These are phyloP conservation scores for Aeoliscus strigatus DNA, from an alignment of 2,797 vertebrate species.

Conservation along the genomic window DNA sequence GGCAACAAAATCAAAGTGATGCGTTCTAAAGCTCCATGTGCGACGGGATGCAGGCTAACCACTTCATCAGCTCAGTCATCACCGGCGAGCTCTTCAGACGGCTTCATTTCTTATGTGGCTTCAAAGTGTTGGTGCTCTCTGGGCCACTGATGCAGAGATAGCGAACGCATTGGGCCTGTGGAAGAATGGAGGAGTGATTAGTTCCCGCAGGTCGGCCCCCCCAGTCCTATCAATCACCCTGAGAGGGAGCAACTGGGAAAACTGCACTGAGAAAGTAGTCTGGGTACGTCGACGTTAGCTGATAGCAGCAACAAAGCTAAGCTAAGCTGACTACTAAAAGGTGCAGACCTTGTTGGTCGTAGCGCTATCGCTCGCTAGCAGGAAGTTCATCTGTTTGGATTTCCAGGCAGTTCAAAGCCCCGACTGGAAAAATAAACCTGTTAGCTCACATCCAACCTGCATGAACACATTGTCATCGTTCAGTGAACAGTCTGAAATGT, in stretches of 20 bases:
- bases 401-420: too few species aligned
- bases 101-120: conserved; percentile 29
- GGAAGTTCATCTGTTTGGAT: too few species aligned
- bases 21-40: not conserved
- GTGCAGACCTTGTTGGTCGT: too few species aligned
- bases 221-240: conserved; percentile 15
- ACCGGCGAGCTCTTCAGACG: conserved; percentile 27
- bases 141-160: conserved; percentile 42
- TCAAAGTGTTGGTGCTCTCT: conserved; percentile 32
- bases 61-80: conserved; percentile 25
- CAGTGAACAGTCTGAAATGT: too few species aligned
- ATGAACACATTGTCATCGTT: too few species aligned
- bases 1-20: conserved; percentile 2
- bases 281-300: conserved; percentile 18
- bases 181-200: conserved; percentile 31
- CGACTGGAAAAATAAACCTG: too few species aligned
- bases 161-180: conserved; percentile 15
- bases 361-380: too few species aligned
- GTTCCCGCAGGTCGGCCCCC: conserved; percentile 24
- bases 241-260: conserved; percentile 3
- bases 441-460: too few species aligned
- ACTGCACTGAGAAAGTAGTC: conserved; percentile 15
- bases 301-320: conserved; percentile 8
- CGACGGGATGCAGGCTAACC: conserved; percentile 4
- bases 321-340: too few species aligned